Base-by-base conservation (phyloP, 1,140 invertebrate species). In the Drosophila sturtevanti region DNA sequence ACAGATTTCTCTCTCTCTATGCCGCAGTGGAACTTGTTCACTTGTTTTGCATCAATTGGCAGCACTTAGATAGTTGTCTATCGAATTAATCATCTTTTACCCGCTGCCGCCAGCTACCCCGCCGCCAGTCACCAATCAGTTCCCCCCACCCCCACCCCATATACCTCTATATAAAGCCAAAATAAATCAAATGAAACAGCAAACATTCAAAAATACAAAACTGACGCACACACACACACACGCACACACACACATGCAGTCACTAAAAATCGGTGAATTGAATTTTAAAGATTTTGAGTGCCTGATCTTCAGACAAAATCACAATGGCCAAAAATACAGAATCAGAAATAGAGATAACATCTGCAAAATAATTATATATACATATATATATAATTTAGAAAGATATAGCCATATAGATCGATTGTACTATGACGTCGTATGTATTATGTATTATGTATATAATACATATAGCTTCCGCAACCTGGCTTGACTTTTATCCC, bases 201-300 rank as follows among this genome's bases (percentile, higher is more conserved):
- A 4, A n/a, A 55, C 22, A 55, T 7, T 55, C 12, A 16, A 55
- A 55, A 55, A 27, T 27, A 16, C 52, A 27, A 55, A 55, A 55
- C 9, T 24, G 52, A 55, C 12, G 52, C 4, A 55, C 11, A 55
- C 0, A 27, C 27, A 16, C 5, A n/a, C 1, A 31, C 2, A 24
- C n/a, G n/a, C n/a, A 18, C 14, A 51, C 1, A 10, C 16, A 51
- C 12, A n/a, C 2, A 37, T 1, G 10, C 0, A n/a, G 38, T 18
- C 2, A 10, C 1, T n/a, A 38, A n/a, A 11, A 48, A 48, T 48
- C 18, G 2, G 0, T 48, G 21, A 48, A 48, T 48, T 48, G 9
- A 21, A 48, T 21, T 10, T 11, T 16, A 48, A 48, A 48, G 16
- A 14, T 48, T 6, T 48, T 48, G 2, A 44, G 16, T 48, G 16